Conservation (phyloP, 1,140 invertebrate species). For the Solenopsis invicta region DNA sequence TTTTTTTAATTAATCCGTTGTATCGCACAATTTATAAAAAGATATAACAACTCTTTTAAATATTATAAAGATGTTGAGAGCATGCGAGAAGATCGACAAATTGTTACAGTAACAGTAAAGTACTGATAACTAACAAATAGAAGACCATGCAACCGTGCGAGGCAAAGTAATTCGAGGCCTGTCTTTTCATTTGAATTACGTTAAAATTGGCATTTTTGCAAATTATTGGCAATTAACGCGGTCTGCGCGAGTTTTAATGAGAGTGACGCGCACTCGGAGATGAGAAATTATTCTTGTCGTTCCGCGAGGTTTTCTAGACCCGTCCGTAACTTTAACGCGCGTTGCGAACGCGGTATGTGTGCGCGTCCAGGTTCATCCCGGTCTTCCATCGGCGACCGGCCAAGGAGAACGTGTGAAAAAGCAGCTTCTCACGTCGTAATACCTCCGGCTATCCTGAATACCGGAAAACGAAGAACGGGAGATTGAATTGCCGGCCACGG, state of each 20-base stretch:
- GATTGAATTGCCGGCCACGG: slow-evolving; percentile 54
- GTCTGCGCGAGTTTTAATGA: not conserved
- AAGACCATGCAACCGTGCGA: too few species aligned
- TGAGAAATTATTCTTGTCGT: not conserved
- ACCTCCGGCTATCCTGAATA: slow-evolving; percentile 57
- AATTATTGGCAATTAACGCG: not conserved
- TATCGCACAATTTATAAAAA: not conserved
- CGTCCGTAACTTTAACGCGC: not conserved
- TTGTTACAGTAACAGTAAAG: not conserved
- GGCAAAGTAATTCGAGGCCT: not conserved
- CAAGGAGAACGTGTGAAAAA: slow-evolving; percentile 73
- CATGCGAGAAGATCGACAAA: not conserved
- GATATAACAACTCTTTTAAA: not conserved
- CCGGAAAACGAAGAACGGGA: slow-evolving; percentile 56
- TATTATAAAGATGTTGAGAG: not conserved
- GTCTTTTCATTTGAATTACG: not conserved
- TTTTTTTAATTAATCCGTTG: not conserved
- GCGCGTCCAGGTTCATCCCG: slow-evolving; percentile 66
- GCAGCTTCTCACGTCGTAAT: slow-evolving; percentile 61
- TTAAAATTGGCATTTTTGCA: not conserved
- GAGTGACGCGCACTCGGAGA: not conserved
- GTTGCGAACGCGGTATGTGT: not conserved
- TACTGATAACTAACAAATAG: too few species aligned
- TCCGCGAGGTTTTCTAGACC: slow-evolving; percentile 1
- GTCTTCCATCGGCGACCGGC: slow-evolving; percentile 65